These are phyloP conservation scores for Schizaphis graminum DNA, from an alignment of 2,888 invertebrate species.

Conservation along the genomic window DNA sequence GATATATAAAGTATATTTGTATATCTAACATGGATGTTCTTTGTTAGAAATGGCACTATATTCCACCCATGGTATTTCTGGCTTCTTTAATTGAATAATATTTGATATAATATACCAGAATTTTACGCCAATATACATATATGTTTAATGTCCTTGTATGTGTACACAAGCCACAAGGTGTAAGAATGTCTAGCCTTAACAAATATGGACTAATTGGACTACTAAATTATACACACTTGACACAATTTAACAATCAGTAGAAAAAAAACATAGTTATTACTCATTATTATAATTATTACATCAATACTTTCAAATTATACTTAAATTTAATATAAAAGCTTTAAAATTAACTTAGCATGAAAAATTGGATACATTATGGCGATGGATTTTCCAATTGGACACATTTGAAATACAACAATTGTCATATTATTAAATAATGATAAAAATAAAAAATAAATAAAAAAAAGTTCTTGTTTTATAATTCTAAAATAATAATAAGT, in stretches of 20 bases:
- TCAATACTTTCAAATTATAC: slow-evolving; percentile 5
- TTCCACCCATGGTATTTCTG: neutral
- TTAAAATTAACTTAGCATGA: neutral
- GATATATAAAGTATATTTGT: neutral
- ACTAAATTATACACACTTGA: slow-evolving; percentile 31
- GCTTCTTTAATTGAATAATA: neutral
- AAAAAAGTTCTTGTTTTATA: neutral
- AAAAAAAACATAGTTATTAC: slow-evolving; percentile 10
- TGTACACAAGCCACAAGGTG: neutral
- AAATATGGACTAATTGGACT: neutral
- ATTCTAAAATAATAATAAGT: slow-evolving; percentile 31
- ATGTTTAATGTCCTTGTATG: slow-evolving; percentile 27
- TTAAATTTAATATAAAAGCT: neutral
- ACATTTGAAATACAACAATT: slow-evolving; percentile 24
- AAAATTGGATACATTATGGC: neutral
- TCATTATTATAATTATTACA: slow-evolving; percentile 7
- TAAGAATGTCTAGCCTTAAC: slow-evolving; percentile 23
- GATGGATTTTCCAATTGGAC: neutral
- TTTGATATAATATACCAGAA: neutral
- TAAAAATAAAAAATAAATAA: slow-evolving; percentile 31
- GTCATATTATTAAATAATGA: slow-evolving; percentile 17
- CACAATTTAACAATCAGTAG: slow-evolving; percentile 27
- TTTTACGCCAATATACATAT: slow-evolving; percentile 20
- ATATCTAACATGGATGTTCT: neutral
- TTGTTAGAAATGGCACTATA: neutral